Conservation (phyloP, 2,113 vertebrate genomes). For the Girardinichthys multiradiatus region DNA sequence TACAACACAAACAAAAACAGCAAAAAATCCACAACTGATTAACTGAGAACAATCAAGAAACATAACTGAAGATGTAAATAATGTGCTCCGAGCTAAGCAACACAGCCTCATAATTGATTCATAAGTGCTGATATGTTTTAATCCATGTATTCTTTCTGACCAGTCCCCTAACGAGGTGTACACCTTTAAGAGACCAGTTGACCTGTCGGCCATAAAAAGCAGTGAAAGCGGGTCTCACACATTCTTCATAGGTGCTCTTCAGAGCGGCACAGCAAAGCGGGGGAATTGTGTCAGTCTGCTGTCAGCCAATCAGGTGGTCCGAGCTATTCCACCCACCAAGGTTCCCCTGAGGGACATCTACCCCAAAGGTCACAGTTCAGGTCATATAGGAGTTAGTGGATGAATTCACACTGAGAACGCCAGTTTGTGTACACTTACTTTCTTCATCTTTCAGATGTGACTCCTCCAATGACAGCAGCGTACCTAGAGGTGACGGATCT, state of each 20-base stretch:
- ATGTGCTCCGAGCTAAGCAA: no score
- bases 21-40: no score
- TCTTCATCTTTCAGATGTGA: conserved; percentile 82
- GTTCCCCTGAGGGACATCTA: conserved; percentile 92
- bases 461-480: conserved; percentile 86
- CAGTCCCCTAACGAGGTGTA: conserved; percentile 95
- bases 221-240: conserved; percentile 58
- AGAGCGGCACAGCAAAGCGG: conserved; percentile 76
- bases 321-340: conserved; percentile 86
- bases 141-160: conserved; percentile 5
- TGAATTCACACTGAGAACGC: no score
- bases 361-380: conserved; percentile 87
- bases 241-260: conserved; percentile 80
- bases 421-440: background rate
- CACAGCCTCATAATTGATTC: no score
- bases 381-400: background rate
- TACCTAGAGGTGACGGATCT: conserved; percentile 96
- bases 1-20: no score
- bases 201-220: conserved; percentile 71
- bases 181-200: conserved; percentile 85
- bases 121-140: no score
- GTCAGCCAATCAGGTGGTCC: conserved; percentile 88
- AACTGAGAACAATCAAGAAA: no score
- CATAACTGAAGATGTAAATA: no score
- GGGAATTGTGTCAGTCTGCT: conserved; percentile 87